phyloP scores from a whole-genome alignment of 2,797 vertebrate genomes.

The Eutrigla gurnardus region DNA sequence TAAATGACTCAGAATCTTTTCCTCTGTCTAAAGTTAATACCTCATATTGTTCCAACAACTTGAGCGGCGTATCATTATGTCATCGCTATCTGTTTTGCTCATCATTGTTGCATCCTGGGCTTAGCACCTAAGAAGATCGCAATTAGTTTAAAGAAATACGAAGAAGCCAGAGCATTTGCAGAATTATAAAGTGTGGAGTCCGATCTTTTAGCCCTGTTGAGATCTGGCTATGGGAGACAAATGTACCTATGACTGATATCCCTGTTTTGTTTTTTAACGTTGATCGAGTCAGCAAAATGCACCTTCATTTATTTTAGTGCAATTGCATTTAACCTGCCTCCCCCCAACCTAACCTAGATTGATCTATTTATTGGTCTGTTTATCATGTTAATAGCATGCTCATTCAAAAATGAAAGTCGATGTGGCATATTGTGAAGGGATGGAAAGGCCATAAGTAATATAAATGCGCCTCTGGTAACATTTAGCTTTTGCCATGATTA shows the following conservation, averaged over 20 bases:
- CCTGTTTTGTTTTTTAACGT: background rate
- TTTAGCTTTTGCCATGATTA: conserved; percentile 36
- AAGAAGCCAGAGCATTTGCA: background rate
- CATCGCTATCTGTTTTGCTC: background rate
- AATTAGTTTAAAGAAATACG: background rate
- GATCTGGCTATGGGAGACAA: background rate
- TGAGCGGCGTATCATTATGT: too few relatives aligned
- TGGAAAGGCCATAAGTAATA: background rate
- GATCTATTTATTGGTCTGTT: conserved; percentile 41
- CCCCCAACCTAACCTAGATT: background rate
- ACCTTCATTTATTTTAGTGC: conserved; percentile 22
- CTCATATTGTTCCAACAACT: too few relatives aligned
- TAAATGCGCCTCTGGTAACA: background rate
- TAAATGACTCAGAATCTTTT: background rate
- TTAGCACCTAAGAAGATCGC: background rate
- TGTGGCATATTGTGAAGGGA: background rate
- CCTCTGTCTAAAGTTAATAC: background rate
- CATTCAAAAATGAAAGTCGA: background rate
- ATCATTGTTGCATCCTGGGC: background rate
- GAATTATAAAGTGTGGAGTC: background rate
- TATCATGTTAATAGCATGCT: conserved; percentile 44
- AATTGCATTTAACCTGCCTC: conserved; percentile 27
- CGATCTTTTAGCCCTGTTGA: background rate
- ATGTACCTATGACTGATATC: conserved; percentile 11
- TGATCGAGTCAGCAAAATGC: conserved; percentile 17